phyloP scores from a whole-genome alignment of 2,113 vertebrate species.

The Hemiscyllium ocellatum region DNA sequence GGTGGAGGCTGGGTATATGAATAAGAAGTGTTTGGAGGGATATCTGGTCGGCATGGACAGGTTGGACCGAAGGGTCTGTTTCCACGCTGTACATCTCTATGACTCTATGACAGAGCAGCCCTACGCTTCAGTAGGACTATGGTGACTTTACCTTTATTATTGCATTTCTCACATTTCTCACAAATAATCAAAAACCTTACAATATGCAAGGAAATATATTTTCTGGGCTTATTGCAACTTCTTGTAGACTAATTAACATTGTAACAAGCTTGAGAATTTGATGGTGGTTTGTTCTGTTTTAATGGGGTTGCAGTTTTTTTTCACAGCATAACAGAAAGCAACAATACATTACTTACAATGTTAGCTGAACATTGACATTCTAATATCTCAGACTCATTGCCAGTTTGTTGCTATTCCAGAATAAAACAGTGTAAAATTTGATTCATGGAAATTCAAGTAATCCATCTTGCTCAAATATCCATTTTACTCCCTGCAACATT shows the following conservation, averaged over 20 bases:
- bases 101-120: too few relatives aligned
- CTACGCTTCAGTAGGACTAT: too few relatives aligned
- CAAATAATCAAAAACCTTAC: background rate
- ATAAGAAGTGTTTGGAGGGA: too few relatives aligned
- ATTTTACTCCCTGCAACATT: constrained; percentile 22
- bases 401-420: constrained; percentile 37
- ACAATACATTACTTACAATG: background rate
- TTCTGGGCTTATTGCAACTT: background rate
- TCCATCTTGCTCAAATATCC: constrained; percentile 35
- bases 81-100: too few relatives aligned
- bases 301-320: background rate
- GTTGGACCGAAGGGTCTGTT: too few relatives aligned
- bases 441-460: constrained; percentile 5
- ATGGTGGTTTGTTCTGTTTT: background rate
- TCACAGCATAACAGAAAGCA: background rate
- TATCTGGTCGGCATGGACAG: too few relatives aligned
- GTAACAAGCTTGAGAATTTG: background rate
- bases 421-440: constrained; percentile 26
- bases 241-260: background rate
- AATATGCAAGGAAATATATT: background rate
- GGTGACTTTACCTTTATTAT: too few relatives aligned
- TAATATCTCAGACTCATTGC: constrained; percentile 42
- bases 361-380: background rate
- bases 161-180: background rate
- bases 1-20: too few relatives aligned